phyloP scores from a whole-genome alignment of 1,140 invertebrate species.

The Platyscapa corneri region DNA sequence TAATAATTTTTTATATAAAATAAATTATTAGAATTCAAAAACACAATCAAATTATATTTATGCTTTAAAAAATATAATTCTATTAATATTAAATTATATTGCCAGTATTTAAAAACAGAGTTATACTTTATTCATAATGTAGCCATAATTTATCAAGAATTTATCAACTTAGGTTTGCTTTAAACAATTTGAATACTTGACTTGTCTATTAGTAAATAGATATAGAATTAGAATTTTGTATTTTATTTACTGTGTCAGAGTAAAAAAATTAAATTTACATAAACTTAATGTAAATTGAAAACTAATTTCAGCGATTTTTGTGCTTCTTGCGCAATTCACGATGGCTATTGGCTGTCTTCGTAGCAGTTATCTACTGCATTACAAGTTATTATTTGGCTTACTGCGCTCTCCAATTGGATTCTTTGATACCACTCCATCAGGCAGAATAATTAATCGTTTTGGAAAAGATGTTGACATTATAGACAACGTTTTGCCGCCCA shows the following conservation, averaged over 20 bases:
- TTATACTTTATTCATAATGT: slow-evolving; percentile 5
- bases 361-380: slow-evolving; percentile 68
- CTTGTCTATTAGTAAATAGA: slow-evolving; percentile 21
- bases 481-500: slow-evolving; percentile 73
- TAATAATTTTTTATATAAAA: neutral
- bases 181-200: slow-evolving; percentile 19
- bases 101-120: slow-evolving; percentile 12
- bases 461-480: slow-evolving; percentile 75
- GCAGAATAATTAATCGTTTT: slow-evolving; percentile 79
- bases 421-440: slow-evolving; percentile 78
- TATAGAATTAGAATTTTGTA: slow-evolving; percentile 33
- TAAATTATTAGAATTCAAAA: slow-evolving; percentile 13
- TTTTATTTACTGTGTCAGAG: slow-evolving; percentile 14
- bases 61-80: neutral
- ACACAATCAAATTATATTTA: neutral
- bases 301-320: slow-evolving; percentile 70
- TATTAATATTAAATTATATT: slow-evolving; percentile 4
- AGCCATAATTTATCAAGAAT: neutral
- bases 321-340: slow-evolving; percentile 66
- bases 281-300: slow-evolving; percentile 51
- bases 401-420: slow-evolving; percentile 76
- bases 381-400: slow-evolving; percentile 68
- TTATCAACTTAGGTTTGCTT: slow-evolving; percentile 16
- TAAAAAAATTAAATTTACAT: slow-evolving; percentile 46
- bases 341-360: slow-evolving; percentile 68